These are phyloP conservation scores for Embidobia sp. DNA, from an alignment of 2,888 invertebrate genomes.

Conservation along the genomic window DNA sequence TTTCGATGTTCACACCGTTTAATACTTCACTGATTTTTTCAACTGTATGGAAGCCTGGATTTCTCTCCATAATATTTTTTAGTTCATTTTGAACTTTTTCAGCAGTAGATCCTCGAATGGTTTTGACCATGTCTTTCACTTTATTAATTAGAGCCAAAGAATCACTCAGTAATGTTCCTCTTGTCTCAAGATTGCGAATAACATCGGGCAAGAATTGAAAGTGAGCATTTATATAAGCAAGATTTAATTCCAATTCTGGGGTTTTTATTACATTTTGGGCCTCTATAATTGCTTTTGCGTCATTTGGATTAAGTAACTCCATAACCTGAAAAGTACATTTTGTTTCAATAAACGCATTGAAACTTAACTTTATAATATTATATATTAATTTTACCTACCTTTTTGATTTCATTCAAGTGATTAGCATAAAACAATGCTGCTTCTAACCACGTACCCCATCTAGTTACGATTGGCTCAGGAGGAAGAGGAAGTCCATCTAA, in stretches of 20 bases:
- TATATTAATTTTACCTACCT: slow-evolving; percentile 4
- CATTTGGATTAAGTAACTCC: neutral
- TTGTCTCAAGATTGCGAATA: slow-evolving; percentile 2
- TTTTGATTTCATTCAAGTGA: slow-evolving; percentile 4
- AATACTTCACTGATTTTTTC: slow-evolving; percentile 1
- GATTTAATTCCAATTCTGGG: neutral
- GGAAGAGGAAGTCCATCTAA: slow-evolving; percentile 1
- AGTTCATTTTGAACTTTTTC: neutral
- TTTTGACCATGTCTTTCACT: slow-evolving; percentile 1
- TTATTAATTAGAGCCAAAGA: slow-evolving; percentile 1
- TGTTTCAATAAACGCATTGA: neutral
- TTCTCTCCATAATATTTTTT: neutral
- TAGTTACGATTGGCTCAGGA: slow-evolving; percentile 7
- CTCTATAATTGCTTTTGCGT: slow-evolving; percentile 13
- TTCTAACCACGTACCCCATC: slow-evolving; percentile 22
- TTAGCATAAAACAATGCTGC: slow-evolving; percentile 19
- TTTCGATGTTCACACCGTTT: neutral
- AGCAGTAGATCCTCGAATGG: neutral
- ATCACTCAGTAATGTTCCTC: slow-evolving; percentile 12
- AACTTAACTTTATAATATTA: too few species aligned
- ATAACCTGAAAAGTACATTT: neutral
- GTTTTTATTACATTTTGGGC: neutral
- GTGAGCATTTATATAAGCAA: slow-evolving; percentile 15
- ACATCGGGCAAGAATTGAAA: neutral
- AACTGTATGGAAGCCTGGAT: neutral